Evolutionary conservation across 92 coral and sea anemone genomes (phyloP), one percentile per base, ranked within the genome.

Genomic region (Siderastrea siderea): DNA sequence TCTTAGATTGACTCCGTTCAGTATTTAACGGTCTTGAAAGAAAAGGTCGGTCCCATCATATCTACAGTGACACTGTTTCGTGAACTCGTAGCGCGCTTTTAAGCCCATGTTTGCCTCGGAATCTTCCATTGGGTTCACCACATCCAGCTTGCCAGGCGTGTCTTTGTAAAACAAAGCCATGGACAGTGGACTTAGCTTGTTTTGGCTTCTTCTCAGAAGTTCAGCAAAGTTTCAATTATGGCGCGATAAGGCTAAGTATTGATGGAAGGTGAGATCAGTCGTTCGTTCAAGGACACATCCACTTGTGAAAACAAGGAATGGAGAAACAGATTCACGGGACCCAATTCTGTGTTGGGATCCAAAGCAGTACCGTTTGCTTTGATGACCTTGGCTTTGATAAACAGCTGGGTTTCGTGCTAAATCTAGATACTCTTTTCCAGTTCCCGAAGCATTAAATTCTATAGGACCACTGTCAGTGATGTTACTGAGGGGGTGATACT

Each of bases 121-220:
- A 73, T 87, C 89, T 13, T 11, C 91, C 26, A 69, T 72, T 5
- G 91, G 91, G 53, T 90, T 77, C 2, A 54, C 74, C 14, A 7
- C 88, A 86, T 86, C 88, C 68, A 81, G 61, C 71, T 91, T 74
- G 1, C 94, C 94, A n/a, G 88, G 82, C 46, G 91, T 86, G 54
- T 86, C 90, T 82, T 62, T 86, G 83, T 79, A 90, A 82, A 86
- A 90, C 71, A 90, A 62, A 38, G 86, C 83, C n/a, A 64, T 71
- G 19, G 81, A 49, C 19, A 90, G 64, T 45, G 71, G 87, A 53
- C 91, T 86, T 16, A n/a, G n/a, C n/a, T n/a, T n/a, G 46, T 44
- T 50, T 85, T 90, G 48, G 94, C 94, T 9, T 85, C 94, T 17
- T 81, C 86, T 4, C 94, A 91, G 17, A 62, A 91, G 78, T 91